phyloP scores from a whole-genome alignment of 2,797 vertebrate genomes.

The Pipistrellus pygmaeus region DNA sequence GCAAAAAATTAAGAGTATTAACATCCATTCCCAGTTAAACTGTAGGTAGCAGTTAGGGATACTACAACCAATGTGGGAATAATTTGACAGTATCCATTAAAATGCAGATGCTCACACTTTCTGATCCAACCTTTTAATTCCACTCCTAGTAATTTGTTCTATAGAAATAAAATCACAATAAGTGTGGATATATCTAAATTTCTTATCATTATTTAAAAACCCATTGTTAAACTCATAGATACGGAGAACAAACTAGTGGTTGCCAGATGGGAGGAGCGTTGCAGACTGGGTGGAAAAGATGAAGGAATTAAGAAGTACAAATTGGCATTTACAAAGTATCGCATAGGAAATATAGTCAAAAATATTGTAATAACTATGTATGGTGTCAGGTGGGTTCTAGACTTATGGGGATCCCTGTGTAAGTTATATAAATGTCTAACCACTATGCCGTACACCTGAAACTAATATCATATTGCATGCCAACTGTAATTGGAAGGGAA shows the following conservation, averaged over 20 bases:
- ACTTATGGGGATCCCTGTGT: not conserved
- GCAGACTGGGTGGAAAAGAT: not conserved
- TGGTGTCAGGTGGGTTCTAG: not conserved
- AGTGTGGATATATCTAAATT: not conserved
- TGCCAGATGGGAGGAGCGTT: not conserved
- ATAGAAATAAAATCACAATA: constrained; percentile 20
- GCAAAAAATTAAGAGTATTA: constrained; percentile 16
- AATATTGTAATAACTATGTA: not conserved
- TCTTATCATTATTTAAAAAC: constrained; percentile 19
- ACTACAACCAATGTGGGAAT: not conserved
- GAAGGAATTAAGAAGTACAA: not conserved
- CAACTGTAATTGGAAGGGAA: not conserved
- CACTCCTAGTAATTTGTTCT: not conserved
- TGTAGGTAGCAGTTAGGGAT: not conserved
- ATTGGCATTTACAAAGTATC: not conserved
- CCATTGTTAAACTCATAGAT: not conserved
- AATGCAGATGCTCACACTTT: not conserved
- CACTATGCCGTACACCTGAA: not conserved
- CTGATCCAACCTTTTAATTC: not conserved
- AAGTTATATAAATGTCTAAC: not conserved
- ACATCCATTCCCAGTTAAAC: not conserved
- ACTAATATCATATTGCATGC: not conserved
- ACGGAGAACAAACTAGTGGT: not conserved
- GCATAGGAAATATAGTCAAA: not conserved
- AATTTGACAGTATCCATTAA: not conserved